Percentiles rank a stretch among this genome's conserved stretches.
Evolutionary conservation across 1,140 invertebrate genomes (phyloP).

Genomic region (Stegodyphus dumicola): DNA sequence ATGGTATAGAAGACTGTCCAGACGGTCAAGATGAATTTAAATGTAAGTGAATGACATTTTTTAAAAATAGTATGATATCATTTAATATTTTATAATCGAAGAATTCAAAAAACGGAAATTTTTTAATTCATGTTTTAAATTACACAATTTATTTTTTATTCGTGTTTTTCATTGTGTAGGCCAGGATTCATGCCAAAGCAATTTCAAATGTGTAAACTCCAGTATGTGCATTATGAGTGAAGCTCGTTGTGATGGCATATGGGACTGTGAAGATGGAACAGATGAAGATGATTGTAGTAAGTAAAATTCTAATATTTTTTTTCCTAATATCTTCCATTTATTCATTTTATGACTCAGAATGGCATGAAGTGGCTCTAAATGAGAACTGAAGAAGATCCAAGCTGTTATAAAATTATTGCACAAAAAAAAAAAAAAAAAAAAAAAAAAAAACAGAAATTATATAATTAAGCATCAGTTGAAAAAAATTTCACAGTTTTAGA

Average conservation of each 20-base stretch:
- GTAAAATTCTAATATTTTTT: conserved; percentile 65
- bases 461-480: no score
- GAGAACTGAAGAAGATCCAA: no score
- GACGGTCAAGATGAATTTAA: conserved; percentile 60
- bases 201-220: conserved; percentile 56
- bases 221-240: conserved; percentile 78
- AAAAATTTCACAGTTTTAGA: no score
- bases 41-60: conserved; percentile 33
- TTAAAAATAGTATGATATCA: no score
- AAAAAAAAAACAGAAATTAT: no score
- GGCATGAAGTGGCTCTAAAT: no score
- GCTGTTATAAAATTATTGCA: no score
- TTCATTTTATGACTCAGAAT: no score
- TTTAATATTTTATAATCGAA: no score
- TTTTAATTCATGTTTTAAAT: background rate
- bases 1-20: conserved; percentile 60
- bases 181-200: conserved; percentile 32
- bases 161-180: background rate
- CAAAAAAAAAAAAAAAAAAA: no score
- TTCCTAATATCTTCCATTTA: no score
- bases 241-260: conserved; percentile 79
- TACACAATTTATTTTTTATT: background rate
- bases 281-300: conserved; percentile 84
- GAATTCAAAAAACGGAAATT: background rate
- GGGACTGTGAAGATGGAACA: conserved; percentile 81